Conservation (phyloP, 2,797 vertebrate genomes). For the Silurus lanzhouensis region DNA sequence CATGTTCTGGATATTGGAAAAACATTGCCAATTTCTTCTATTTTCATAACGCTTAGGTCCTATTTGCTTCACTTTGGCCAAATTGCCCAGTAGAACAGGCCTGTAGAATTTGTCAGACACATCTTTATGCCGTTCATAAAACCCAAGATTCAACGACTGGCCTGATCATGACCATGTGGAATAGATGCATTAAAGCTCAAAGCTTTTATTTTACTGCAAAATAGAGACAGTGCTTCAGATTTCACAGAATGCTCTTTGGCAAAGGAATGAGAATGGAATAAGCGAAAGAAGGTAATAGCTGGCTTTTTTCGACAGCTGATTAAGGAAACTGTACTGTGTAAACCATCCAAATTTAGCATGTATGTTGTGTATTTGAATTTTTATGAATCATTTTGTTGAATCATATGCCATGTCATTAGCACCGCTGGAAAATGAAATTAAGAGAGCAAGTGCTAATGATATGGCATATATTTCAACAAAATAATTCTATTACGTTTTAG, state of each 20-base stretch:
- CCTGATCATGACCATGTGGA: conserved; percentile 9
- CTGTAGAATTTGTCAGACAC: background rate
- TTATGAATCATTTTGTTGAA: background rate
- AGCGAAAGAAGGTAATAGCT: conserved; percentile 5
- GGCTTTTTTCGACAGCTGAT: conserved; percentile 21
- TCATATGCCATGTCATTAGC: background rate
- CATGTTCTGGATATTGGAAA: background rate
- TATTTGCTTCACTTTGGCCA: background rate
- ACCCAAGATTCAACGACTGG: conserved; percentile 6
- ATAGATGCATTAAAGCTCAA: background rate
- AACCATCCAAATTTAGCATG: background rate
- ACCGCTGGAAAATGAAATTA: background rate
- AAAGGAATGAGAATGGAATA: background rate
- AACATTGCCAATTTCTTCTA: background rate
- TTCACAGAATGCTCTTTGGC: background rate
- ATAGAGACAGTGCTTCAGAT: conserved; percentile 24
- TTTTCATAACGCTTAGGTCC: background rate
- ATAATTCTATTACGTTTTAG: too few relatives aligned
- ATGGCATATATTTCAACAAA: too few relatives aligned
- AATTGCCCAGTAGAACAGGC: conserved; percentile 4
- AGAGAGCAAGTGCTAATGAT: background rate
- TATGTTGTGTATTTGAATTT: background rate
- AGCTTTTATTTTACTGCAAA: conserved; percentile 12
- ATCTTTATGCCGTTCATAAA: conserved; percentile 21
- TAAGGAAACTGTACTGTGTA: conserved; percentile 10